Evolutionary conservation across 2,888 invertebrate species (phyloP).

Genomic region (Agonopterix arenella): DNA sequence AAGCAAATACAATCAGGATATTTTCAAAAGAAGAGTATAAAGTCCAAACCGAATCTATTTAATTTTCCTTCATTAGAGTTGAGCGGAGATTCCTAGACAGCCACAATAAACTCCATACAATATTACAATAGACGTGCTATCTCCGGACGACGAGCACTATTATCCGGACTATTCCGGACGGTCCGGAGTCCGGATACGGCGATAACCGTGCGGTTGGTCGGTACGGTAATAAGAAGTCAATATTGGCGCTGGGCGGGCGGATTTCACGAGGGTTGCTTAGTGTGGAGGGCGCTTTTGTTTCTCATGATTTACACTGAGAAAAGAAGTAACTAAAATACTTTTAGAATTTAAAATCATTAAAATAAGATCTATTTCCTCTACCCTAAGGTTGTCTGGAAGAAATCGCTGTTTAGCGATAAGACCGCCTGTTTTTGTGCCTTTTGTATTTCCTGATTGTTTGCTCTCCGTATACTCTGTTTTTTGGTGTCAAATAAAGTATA

Average conservation of each 20-base stretch:
- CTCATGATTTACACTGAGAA: too few relatives aligned
- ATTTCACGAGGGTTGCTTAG: conserved; percentile 20
- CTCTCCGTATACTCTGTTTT: too few relatives aligned
- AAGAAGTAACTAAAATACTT: too few relatives aligned
- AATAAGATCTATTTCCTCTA: too few relatives aligned
- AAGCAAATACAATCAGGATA: too few relatives aligned
- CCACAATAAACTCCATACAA: conserved; percentile 30
- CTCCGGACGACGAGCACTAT: conserved; percentile 21
- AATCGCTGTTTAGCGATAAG: too few relatives aligned
- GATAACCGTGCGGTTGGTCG: conserved; percentile 6
- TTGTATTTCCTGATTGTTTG: too few relatives aligned
- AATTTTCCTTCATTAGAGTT: conserved; percentile 3
- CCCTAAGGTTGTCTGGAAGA: too few relatives aligned
- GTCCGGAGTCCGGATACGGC: conserved; percentile 18
- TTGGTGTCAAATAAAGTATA: too few relatives aligned
- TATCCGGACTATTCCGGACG: conserved; percentile 26
- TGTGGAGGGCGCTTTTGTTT: conserved; percentile 25
- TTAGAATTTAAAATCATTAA: too few relatives aligned
- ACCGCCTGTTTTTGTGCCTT: too few relatives aligned
- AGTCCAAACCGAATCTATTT: not conserved
- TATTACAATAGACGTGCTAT: conserved; percentile 30
- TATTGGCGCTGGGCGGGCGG: conserved; percentile 57
- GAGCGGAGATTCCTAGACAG: conserved; percentile 5
- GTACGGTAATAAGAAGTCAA: conserved; percentile 44
- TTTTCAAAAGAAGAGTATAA: too few relatives aligned